A percentile compares a stretch with the other conserved stretches of the same genome.
phyloP scores from a whole-genome alignment of 2,113 vertebrate species.

The Mystacornis crossleyi region DNA sequence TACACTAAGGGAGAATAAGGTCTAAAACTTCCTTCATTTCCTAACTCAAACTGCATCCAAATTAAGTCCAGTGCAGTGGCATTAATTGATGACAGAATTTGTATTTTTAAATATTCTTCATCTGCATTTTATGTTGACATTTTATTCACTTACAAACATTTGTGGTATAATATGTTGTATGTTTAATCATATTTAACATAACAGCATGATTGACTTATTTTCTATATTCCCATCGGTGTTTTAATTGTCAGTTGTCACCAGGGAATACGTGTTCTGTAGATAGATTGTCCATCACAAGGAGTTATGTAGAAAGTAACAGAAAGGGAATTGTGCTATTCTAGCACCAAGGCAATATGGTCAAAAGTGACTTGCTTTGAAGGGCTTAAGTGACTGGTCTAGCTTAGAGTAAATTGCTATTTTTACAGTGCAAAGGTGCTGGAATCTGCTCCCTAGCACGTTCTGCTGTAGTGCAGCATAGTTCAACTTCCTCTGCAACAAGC shows the following conservation, averaged over 20 bases:
- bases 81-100: neutral
- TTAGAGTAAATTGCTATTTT: neutral
- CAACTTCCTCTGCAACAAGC: neutral
- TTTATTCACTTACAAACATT: neutral
- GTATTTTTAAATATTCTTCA: neutral
- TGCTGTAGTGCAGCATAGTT: neutral
- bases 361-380: neutral
- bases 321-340: neutral
- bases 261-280: accelerated
- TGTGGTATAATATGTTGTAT: neutral
- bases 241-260: neutral
- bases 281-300: neutral
- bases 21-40: neutral
- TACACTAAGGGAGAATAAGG: neutral
- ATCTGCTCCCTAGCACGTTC: neutral
- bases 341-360: neutral
- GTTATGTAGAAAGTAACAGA: neutral
- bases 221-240: neutral
- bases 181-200: neutral
- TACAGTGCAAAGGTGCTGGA: neutral
- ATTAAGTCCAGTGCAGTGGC: neutral
- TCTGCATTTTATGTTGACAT: neutral
- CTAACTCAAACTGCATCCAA: neutral
- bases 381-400: neutral
- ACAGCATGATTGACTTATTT: neutral